Evolutionary conservation across 1,140 invertebrate genomes (phyloP), one percentile per base, ranked within the genome.

Genomic region (Heliconius nattereri): DNA sequence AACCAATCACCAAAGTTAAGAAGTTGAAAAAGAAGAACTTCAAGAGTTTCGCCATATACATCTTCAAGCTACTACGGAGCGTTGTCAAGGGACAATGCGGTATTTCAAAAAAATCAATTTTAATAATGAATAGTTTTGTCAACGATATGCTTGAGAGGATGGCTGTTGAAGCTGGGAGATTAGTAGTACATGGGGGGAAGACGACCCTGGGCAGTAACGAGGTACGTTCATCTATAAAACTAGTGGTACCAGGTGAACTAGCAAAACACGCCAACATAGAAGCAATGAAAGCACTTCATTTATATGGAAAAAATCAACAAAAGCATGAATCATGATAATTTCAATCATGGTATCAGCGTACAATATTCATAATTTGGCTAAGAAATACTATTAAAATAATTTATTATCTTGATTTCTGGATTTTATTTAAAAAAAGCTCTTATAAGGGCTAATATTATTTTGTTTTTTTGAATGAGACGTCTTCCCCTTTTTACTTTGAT

Each of bases 41-140:
- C 81, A 95, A 97, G 86, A 96, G 94, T 78, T 97, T 97, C 94
- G 95, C 95, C 0, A 96, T 96, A 76, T 97, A 97, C 90, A 95
- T 97, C n/a, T 96, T 96, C 91, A 97, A 97, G 85, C 94, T 97
- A 20, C 85, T 97, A 85, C 96, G 97, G 84, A 83, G 81, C 8
- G 80, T 90, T 0, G 81, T 82, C 2, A 85, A 86, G 6, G 76
- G 85, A 0, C 95, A 96, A 77, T 94, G 89, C 37, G 86, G 89
- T 1, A 92, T 94, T 13, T 89, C 90, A 0, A 83, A 81, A 13
- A 88, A 92, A 20, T 89, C 87, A 0, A 97, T 96, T 95, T 87
- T 93, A 72, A 96, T 96, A 70, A 96, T 96, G 96, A 96, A 97
- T 83, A 95, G 95, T 75, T 96, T 97, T 23, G 87, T 94, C 0